These are phyloP conservation scores for Oryzaephilus surinamensis DNA, from an alignment of 1,140 invertebrate genomes.

Conservation along the genomic window DNA sequence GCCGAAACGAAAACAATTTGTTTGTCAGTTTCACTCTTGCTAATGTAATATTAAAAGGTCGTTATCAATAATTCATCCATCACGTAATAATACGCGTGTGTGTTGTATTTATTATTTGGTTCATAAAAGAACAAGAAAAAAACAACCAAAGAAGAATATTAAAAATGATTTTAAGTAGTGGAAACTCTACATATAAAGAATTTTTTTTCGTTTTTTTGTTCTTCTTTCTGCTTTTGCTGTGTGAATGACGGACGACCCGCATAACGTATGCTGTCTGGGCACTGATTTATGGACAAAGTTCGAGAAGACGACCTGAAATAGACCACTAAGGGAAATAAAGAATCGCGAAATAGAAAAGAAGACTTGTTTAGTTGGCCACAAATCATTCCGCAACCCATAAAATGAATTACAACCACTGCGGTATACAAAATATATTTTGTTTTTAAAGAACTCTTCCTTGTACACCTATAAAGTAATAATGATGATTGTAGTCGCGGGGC, in stretches of 20 bases:
- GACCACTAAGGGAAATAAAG: slow-evolving; percentile 34
- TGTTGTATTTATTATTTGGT: no score
- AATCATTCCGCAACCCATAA: slow-evolving; percentile 33
- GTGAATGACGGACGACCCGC: slow-evolving; percentile 26
- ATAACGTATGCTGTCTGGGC: slow-evolving; percentile 31
- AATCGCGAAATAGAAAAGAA: slow-evolving; percentile 36
- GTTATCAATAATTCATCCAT: no score
- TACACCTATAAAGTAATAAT: neutral
- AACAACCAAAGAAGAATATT: no score
- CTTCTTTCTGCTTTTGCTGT: slow-evolving; percentile 9
- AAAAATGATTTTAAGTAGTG: no score
- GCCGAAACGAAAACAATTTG: no score
- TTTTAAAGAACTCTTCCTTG: neutral
- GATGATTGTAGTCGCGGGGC: neutral
- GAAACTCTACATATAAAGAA: no score
- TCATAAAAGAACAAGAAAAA: no score
- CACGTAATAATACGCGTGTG: no score
- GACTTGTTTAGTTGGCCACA: slow-evolving; percentile 33
- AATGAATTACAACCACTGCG: no score
- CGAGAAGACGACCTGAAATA: slow-evolving; percentile 23
- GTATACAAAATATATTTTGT: no score
- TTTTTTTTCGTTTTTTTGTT: neutral
- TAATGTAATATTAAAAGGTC: no score
- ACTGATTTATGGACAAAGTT: slow-evolving; percentile 32
- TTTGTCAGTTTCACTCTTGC: no score